These are phyloP conservation scores for Artibeus jamaicensis DNA, from an alignment of 2,797 vertebrate genomes.

Conservation along the genomic window DNA sequence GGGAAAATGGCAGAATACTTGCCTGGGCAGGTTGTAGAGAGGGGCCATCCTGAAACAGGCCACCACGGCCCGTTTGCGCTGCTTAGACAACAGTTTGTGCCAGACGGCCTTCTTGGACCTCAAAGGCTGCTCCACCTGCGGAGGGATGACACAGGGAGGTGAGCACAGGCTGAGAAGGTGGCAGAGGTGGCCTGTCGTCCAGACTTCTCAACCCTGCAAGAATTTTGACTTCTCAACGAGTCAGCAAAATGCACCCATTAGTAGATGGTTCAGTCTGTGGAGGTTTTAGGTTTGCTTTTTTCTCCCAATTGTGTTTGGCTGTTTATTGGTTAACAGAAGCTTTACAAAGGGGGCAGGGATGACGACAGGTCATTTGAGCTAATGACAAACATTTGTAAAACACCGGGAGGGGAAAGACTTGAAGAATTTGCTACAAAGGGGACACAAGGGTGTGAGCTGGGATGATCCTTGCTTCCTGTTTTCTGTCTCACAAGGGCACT, in stretches of 20 bases:
- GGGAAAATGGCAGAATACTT: constrained; percentile 52
- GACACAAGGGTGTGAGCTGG: background rate
- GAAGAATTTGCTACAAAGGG: background rate
- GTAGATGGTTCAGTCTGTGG: background rate
- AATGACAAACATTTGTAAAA: background rate
- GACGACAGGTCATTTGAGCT: background rate
- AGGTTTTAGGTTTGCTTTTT: background rate
- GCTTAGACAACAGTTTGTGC: constrained; percentile 98
- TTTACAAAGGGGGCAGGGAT: background rate
- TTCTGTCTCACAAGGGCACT: background rate
- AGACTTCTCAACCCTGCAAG: background rate
- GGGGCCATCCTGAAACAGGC: constrained; percentile 99
- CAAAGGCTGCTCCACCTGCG: constrained; percentile 97
- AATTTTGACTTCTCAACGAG: background rate
- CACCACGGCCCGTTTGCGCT: constrained; percentile 98
- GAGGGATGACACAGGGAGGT: constrained; percentile 38
- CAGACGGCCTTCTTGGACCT: constrained; percentile 99
- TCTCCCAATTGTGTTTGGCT: background rate
- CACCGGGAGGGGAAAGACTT: background rate
- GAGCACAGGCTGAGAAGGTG: background rate
- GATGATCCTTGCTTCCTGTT: background rate
- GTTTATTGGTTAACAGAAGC: background rate
- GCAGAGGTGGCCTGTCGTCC: background rate
- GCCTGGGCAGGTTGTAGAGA: constrained; percentile 97
- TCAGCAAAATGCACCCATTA: background rate